A percentile compares a stretch with the other conserved stretches of the same genome.
These are phyloP conservation scores for Pterocles gutturalis DNA, from an alignment of 2,113 vertebrate genomes.

Conservation along the genomic window DNA sequence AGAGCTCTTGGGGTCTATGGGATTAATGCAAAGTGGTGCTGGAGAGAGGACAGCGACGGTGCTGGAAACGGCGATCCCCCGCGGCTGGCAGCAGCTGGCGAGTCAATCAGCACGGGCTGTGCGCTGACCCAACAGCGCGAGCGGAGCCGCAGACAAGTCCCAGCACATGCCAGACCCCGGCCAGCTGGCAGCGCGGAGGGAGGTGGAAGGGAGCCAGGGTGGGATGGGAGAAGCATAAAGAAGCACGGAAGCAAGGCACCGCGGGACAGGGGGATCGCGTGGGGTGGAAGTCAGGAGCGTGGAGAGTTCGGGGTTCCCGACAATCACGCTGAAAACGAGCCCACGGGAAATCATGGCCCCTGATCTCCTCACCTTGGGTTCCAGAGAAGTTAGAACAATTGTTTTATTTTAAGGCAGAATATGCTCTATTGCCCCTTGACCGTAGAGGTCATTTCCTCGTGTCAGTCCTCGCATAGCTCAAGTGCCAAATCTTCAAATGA, in stretches of 20 bases:
- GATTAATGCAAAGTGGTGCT: neutral
- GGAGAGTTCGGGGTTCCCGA: neutral
- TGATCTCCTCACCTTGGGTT: neutral
- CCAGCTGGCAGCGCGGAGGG: neutral
- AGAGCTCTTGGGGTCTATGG: rapidly evolving
- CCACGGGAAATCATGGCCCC: neutral
- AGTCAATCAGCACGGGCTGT: neutral
- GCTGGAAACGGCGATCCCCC: neutral
- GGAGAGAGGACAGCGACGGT: neutral
- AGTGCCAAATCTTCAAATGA: neutral
- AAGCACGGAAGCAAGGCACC: neutral
- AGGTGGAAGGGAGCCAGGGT: neutral
- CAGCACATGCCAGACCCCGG: neutral
- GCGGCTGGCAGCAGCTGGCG: neutral
- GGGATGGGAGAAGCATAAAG: neutral
- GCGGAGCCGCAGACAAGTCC: neutral
- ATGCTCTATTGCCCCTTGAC: neutral
- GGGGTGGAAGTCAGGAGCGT: rapidly evolving
- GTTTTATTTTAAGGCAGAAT: neutral
- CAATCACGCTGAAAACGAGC: rapidly evolving
- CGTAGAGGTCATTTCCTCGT: neutral
- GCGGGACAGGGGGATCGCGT: neutral
- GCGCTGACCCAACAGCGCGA: neutral
- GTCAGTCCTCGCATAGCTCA: neutral
- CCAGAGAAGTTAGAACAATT: neutral